Conservation (phyloP, 1,140 invertebrate genomes). For the Leptestheria dahalacensis region DNA sequence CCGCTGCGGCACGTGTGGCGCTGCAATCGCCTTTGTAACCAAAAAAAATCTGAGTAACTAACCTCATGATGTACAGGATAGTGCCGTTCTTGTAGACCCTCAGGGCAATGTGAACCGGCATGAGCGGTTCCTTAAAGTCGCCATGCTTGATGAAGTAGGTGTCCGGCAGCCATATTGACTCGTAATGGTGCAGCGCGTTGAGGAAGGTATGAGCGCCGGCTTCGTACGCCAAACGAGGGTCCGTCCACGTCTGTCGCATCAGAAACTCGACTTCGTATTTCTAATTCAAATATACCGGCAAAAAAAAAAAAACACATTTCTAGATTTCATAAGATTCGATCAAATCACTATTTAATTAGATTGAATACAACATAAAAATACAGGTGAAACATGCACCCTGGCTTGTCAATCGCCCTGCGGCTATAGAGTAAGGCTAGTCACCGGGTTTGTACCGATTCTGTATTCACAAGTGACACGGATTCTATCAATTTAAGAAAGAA, state of each 20-base stretch:
- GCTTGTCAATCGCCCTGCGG: too few species aligned
- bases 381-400: too few species aligned
- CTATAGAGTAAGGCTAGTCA: too few species aligned
- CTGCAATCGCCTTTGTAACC: too few species aligned
- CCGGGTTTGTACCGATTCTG: too few species aligned
- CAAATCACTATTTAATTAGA: too few species aligned
- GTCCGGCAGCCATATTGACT: constrained; percentile 79
- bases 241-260: constrained; percentile 78
- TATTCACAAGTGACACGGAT: too few species aligned
- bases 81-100: constrained; percentile 80
- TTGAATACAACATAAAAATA: too few species aligned
- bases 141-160: constrained; percentile 92
- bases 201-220: constrained; percentile 69
- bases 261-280: constrained; percentile 91
- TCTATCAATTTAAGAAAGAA: too few species aligned
- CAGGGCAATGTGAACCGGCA: constrained; percentile 76
- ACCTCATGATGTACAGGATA: constrained; percentile 82
- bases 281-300: constrained; percentile 31
- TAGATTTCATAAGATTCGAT: too few species aligned
- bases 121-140: constrained; percentile 79
- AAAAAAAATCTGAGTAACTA: constrained; percentile 25
- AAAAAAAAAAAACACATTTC: neutral
- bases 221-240: constrained; percentile 66
- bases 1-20: too few species aligned
- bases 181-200: constrained; percentile 78